Evolutionary conservation across 1,140 invertebrate species (phyloP).

Genomic region (Goniozus legneri): DNA sequence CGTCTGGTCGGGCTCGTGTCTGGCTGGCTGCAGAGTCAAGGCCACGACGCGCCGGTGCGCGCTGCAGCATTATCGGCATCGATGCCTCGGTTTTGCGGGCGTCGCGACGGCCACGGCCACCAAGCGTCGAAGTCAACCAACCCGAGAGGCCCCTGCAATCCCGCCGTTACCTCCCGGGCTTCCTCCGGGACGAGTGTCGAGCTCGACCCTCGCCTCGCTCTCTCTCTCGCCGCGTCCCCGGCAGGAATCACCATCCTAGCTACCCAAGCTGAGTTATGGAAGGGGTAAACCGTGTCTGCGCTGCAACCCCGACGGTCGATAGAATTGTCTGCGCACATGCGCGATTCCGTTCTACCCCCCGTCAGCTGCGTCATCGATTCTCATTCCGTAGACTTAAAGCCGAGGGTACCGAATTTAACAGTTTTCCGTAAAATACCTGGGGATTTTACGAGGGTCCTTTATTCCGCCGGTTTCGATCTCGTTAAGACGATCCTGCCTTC

Average conservation of each 20-base stretch:
- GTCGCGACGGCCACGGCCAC: constrained; percentile 19
- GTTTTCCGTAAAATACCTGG: too few species aligned
- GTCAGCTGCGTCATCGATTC: constrained; percentile 53
- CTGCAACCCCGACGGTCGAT: constrained; percentile 49
- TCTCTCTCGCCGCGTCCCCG: constrained; percentile 11
- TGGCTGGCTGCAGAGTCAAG: constrained; percentile 45
- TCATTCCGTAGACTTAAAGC: constrained; percentile 44
- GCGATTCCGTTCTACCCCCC: constrained; percentile 32
- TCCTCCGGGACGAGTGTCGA: constrained; percentile 16
- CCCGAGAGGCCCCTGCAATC: constrained; percentile 1
- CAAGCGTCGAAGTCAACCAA: neutral
- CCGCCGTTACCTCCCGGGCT: constrained; percentile 7
- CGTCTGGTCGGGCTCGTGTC: constrained; percentile 33
- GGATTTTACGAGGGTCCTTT: too few species aligned
- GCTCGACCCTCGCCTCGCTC: constrained; percentile 14
- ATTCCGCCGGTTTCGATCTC: too few species aligned
- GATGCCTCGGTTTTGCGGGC: constrained; percentile 15
- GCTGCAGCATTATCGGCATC: constrained; percentile 23
- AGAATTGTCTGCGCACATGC: constrained; percentile 51
- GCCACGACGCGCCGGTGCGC: constrained; percentile 33
- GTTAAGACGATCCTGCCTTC: too few species aligned
- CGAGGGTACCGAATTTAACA: constrained; percentile 35
- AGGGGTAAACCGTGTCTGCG: constrained; percentile 49
- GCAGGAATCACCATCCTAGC: constrained; percentile 20
- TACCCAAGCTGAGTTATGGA: constrained; percentile 21